Evolutionary conservation across 2,113 vertebrate genomes (phyloP).

Genomic region (Porphyrio hochstetteri): DNA sequence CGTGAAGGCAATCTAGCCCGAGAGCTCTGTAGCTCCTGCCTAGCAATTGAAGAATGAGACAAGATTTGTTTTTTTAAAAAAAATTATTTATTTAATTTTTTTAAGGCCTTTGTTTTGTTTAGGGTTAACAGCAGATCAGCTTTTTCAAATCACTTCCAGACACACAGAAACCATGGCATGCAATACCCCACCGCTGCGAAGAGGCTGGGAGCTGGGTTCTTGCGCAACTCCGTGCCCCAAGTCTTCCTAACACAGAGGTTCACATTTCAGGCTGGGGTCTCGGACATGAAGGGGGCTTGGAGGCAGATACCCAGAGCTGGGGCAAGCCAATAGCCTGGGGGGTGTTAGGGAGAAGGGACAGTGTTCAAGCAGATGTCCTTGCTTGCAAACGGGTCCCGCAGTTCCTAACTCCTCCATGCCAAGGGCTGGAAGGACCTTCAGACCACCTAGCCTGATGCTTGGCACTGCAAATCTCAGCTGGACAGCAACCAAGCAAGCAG

Average conservation of each 20-base stretch:
- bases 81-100: not conserved
- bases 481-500: not conserved
- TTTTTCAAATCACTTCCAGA: slow-evolving; percentile 73
- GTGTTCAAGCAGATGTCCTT: not conserved
- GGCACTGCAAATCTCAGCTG: not conserved
- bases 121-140: slow-evolving; percentile 59
- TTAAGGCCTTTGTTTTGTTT: slow-evolving; percentile 52
- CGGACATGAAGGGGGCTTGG: not conserved
- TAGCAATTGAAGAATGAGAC: not conserved
- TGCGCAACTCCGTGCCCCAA: slow-evolving; percentile 17
- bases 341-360: not conserved
- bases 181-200: slow-evolving; percentile 25
- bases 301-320: not conserved
- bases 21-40: not conserved
- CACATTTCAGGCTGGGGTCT: not conserved
- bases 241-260: not conserved
- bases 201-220: slow-evolving; percentile 32
- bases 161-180: slow-evolving; percentile 55
- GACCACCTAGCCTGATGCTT: not conserved
- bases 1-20: not conserved
- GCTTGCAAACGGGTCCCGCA: accelerated
- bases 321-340: accelerated
- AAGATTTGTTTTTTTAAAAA: not conserved
- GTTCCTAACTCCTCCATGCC: not conserved
- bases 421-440: not conserved